A percentile compares a stretch with the other conserved stretches of the same genome.
Conservation (phyloP, 2,888 invertebrate genomes). For the Drosophila quinaria region DNA sequence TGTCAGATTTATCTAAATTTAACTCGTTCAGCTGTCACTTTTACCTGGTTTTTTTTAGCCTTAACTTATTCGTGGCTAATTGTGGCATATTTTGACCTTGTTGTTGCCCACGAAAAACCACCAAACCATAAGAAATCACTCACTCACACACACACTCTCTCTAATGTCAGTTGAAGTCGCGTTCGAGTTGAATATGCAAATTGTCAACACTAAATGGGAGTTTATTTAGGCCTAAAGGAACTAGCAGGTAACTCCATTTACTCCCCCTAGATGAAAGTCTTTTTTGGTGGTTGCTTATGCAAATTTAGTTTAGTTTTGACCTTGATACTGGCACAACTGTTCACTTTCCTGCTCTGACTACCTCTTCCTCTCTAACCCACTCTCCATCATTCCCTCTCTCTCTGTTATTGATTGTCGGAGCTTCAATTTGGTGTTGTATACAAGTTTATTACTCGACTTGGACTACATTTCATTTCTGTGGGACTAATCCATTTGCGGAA, state of each 20-base stretch:
- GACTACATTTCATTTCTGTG: not conserved
- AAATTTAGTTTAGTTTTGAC: constrained; percentile 16
- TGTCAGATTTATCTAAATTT: constrained; percentile 35
- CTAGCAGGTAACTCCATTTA: constrained; percentile 1
- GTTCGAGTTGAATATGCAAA: constrained; percentile 13
- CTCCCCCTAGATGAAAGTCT: constrained; percentile 5
- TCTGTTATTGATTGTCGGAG: constrained; percentile 35
- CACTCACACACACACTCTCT: constrained; percentile 7
- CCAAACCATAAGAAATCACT: constrained; percentile 2
- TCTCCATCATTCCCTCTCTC: not conserved
- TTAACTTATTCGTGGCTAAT: constrained; percentile 40
- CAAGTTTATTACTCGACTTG: constrained; percentile 21
- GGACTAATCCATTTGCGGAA: constrained; percentile 33
- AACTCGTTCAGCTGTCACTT: constrained; percentile 50
- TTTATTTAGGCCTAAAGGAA: constrained; percentile 18
- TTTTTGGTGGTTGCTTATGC: constrained; percentile 34
- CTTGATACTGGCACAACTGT: constrained; percentile 7
- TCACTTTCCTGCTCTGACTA: constrained; percentile 4
- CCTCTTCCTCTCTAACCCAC: not conserved
- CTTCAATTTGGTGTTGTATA: not conserved
- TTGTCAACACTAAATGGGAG: constrained; percentile 11
- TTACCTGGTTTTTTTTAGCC: constrained; percentile 32
- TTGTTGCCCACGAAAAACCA: constrained; percentile 22
- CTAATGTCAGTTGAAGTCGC: constrained; percentile 9
- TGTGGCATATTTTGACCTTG: constrained; percentile 50